Evolutionary conservation across 1,140 invertebrate species (phyloP), one percentile per base, ranked within the genome.

Genomic region (Ectropis grisescens): DNA sequence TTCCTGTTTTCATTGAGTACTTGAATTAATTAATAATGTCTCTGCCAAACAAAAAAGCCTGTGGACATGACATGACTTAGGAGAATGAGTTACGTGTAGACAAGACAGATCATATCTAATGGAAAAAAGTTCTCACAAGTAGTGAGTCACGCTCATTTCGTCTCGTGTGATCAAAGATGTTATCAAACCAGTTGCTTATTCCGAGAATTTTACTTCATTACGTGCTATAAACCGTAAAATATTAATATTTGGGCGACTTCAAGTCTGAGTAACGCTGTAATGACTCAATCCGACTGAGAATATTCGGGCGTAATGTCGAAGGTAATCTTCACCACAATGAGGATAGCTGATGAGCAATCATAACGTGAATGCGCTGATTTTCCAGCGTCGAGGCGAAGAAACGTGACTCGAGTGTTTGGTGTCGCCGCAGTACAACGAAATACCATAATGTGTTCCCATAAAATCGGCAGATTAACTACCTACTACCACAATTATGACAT

Each of bases 381-480:
- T 52, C 23, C 39, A 36, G 22, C 24, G 24, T n/a, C 23, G 41
- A 33, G n/a, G 13, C 22, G 19, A 33, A 31, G 29, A 48, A 45
- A 36, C 54, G 54, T 58, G 57, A 58, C 39, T 16, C 10, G 11
- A 28, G 33, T 31, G 47, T 55, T 59, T 47, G 47, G 42, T 23
- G 50, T 31, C 19, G 47, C 45, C 42, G 39, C 47, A 57, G 23
- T 11, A 47, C 30, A 38, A 47, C 37, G n/a, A n/a, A n/a, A n/a
- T n/a, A n/a, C n/a, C n/a, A n/a, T n/a, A n/a, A n/a, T 27, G 37
- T 47, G 39, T 60, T 61, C 58, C 58, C 60, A 65, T 65, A 59
- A 55, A 55, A 58, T 62, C 19, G 19, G n/a, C n/a, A n/a, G n/a
- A n/a, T n/a, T n/a, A n/a, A n/a, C n/a, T n/a, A n/a, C n/a, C n/a